Conservation (phyloP, 2,888 invertebrate genomes). For the Limnephilus rhombicus region DNA sequence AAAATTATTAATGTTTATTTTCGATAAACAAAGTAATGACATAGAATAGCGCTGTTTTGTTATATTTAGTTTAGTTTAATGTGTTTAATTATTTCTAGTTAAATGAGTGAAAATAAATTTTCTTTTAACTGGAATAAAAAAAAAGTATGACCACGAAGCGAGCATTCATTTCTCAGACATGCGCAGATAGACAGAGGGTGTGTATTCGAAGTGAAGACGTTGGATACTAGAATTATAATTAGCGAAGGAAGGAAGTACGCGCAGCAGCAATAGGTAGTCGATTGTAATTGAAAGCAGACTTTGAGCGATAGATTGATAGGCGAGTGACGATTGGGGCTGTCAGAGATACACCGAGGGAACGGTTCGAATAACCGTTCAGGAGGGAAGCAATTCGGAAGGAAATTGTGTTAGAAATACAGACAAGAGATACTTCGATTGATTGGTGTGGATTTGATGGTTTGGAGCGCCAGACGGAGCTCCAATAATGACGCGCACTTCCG, state of each 20-base stretch:
- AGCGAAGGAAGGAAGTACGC: background rate
- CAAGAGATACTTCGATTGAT: conserved; percentile 35
- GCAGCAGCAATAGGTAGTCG: conserved; percentile 1
- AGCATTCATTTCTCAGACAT: background rate
- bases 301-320: conserved; percentile 42
- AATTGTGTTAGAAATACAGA: conserved; percentile 42
- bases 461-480: background rate
- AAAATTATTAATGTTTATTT: no score
- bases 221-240: background rate
- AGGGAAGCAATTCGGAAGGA: conserved; percentile 30
- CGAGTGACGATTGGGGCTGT: conserved; percentile 40
- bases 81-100: no score
- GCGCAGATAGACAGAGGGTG: background rate
- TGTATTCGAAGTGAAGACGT: background rate
- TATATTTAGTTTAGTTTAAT: no score
- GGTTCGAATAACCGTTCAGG: conserved; percentile 36
- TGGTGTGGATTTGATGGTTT: conserved; percentile 10
- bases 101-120: no score
- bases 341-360: conserved; percentile 17
- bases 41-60: no score
- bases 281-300: conserved; percentile 46
- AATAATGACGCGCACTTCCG: background rate
- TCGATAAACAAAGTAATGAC: no score
- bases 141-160: background rate
- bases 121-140: no score